Evolutionary conservation across 2,888 invertebrate genomes (phyloP).

Genomic region (Spilosoma lubricipeda): DNA sequence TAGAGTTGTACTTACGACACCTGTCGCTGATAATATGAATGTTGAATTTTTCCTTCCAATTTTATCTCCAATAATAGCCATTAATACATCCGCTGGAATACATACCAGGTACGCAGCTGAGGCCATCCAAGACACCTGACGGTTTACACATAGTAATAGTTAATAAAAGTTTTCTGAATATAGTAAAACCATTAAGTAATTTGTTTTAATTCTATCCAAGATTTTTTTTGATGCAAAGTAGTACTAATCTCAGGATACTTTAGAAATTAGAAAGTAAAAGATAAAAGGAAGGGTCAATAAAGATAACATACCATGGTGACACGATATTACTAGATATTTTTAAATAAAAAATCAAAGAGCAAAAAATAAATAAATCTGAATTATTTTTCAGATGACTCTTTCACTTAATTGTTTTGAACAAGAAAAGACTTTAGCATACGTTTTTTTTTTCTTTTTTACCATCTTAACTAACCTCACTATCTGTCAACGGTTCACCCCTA

Average conservation of each 20-base stretch:
- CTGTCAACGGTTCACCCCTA: conserved; percentile 67
- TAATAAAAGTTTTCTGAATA: no score
- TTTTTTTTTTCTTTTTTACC: not conserved
- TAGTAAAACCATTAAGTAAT: not conserved
- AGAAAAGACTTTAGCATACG: not conserved
- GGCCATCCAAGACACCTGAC: conserved; percentile 77
- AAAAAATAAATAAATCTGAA: not conserved
- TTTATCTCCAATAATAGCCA: conserved; percentile 65
- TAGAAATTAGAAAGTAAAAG: no score
- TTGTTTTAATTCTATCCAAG: no score
- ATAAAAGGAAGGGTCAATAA: no score
- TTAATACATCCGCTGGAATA: conserved; percentile 59
- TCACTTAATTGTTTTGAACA: not conserved
- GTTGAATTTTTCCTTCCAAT: conserved; percentile 68
- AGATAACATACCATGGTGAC: no score
- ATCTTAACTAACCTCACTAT: conserved; percentile 62
- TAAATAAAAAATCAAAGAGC: not conserved
- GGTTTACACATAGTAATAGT: no score
- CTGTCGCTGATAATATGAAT: conserved; percentile 62
- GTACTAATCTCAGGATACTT: no score
- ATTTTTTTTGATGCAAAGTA: no score
- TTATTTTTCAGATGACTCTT: no score
- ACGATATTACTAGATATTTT: no score
- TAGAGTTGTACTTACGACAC: conserved; percentile 59
- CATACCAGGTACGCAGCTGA: conserved; percentile 66